Percentiles rank a stretch among this genome's conserved stretches.
These are phyloP conservation scores for Drosophila arizonae DNA, from an alignment of 1,140 invertebrate species.

Conservation along the genomic window DNA sequence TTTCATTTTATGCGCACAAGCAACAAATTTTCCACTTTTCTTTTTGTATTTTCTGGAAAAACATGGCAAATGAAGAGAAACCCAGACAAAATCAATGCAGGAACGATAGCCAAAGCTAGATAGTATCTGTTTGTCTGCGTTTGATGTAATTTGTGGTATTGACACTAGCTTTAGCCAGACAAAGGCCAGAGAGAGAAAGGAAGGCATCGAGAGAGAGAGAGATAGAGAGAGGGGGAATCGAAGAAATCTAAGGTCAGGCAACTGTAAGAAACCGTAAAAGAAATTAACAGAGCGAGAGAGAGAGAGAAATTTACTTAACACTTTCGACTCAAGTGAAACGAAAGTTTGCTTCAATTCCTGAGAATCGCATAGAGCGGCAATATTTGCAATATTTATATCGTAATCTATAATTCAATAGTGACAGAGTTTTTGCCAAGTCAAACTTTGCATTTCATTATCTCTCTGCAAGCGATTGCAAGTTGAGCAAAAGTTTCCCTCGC, in stretches of 20 bases:
- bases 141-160: conserved; percentile 30
- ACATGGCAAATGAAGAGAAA: neutral
- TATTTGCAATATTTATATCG: too few species aligned
- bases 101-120: neutral
- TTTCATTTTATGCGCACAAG: conserved; percentile 32
- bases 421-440: too few species aligned
- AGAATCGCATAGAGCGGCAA: neutral
- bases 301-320: neutral
- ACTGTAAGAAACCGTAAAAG: neutral
- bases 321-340: neutral
- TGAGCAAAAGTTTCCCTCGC: neutral
- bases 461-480: neutral
- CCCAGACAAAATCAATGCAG: conserved; percentile 1
- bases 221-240: too few species aligned
- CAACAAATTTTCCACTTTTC: conserved; percentile 14
- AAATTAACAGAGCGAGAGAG: neutral
- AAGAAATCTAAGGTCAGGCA: too few species aligned
- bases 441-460: too few species aligned
- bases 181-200: too few species aligned
- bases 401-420: too few species aligned
- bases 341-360: neutral
- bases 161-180: conserved; percentile 15
- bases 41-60: neutral
- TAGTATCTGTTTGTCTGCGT: conserved; percentile 8
- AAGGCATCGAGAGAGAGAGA: neutral